Evolutionary conservation across 2,888 invertebrate genomes (phyloP), one percentile per base, ranked within the genome.

Genomic region (Volucella zonaria): DNA sequence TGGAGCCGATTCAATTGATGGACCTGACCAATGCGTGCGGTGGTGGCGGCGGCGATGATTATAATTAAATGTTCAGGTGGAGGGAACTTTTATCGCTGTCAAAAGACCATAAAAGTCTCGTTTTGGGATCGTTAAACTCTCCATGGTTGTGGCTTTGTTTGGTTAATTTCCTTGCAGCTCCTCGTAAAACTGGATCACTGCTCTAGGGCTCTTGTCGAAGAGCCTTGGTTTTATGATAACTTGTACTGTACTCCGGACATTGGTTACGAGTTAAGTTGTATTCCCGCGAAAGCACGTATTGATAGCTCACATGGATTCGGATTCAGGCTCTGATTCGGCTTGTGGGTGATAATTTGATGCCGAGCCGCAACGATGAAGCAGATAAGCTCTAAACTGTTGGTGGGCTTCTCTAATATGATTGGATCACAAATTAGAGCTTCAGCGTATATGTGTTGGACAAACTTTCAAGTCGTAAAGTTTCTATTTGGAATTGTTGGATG

Each of bases 31-130:
- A 61, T 77, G 77, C 64, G 66, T 73, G 73, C 70, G 68, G 80
- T 64, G 86, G 1, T 6, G 31, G 31, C 31, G 23, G 23, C 23
- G 23, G 23, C 23, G 6, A 6, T 31, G 31, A 31, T 31, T 31
- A 67, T 86, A 87, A 87, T 87, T 87, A 82, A 87, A 87, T 87
- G 73, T 73, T 75, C 78, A 76, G 82, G 85, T 77, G 76, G 78
- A 76, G 78, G 31, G 31, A 0, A 31, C 68, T 82, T 87, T 78
- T 78, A 73, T 71, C 73, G 73, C 58, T 73, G 71, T 66, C 66
- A 61, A 67, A 66, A 52, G 23, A 12, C 67, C 64, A 73, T 79
- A 79, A 79, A 73, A 73, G 64, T 71, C 64, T 73, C 66, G 79
- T 73, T 79, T 31, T 18, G 52, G 59, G 73, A 62, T 79, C 79